Evolutionary conservation across 2,888 invertebrate species (phyloP).

Genomic region (Oligia fasciuncula): DNA sequence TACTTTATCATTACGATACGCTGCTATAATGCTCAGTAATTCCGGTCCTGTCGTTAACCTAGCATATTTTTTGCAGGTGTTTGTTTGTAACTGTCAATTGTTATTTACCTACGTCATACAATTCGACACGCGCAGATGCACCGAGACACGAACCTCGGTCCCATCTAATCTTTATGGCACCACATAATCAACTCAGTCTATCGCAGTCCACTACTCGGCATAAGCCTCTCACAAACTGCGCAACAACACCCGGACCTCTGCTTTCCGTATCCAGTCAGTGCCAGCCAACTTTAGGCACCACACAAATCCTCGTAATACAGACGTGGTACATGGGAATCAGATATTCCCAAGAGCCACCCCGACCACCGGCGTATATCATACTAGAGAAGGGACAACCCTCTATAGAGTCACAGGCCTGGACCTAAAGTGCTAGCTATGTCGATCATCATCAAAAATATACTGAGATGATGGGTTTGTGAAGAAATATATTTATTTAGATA

Average conservation of each 20-base stretch:
- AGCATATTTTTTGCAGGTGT: slow-evolving; percentile 6
- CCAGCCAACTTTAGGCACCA: no score
- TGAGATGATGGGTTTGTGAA: background rate
- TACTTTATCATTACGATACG: slow-evolving; percentile 24
- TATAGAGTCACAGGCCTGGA: no score
- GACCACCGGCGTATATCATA: background rate
- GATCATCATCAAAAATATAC: background rate
- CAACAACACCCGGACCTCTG: background rate
- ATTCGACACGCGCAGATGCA: background rate
- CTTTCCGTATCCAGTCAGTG: background rate
- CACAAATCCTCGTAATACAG: background rate
- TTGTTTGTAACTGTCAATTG: background rate
- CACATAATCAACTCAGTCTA: background rate
- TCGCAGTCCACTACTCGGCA: background rate
- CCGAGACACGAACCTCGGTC: no score
- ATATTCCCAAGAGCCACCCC: no score
- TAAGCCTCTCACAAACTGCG: background rate
- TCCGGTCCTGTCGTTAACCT: slow-evolving; percentile 21
- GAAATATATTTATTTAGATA: background rate
- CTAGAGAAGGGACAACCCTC: background rate
- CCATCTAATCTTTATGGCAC: background rate
- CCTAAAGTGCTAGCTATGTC: background rate
- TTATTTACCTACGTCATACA: slow-evolving; percentile 16
- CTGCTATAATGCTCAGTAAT: background rate
- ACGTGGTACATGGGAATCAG: background rate